Evolutionary conservation across 1,140 invertebrate genomes (phyloP), one percentile per base, ranked within the genome.

Genomic region (Elymnias hypermnestra): DNA sequence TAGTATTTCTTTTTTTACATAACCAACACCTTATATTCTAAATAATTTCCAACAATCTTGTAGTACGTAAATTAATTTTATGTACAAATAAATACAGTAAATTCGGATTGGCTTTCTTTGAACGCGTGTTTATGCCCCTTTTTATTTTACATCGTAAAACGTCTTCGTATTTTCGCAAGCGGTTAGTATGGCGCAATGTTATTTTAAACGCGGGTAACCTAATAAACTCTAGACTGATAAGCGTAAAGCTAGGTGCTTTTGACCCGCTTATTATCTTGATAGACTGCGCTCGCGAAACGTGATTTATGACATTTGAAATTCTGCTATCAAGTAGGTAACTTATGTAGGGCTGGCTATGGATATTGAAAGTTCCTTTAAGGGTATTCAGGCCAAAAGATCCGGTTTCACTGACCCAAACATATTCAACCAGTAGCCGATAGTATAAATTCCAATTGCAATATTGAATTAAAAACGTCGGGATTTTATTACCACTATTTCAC

Each of bases 341-440:
- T 72, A 60, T 48, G 62, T 65, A 59, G 53, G 49, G 45, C 53
- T 54, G 51, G 33, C 35, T 59, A 39, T 44, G 40, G 15, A 29
- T 38, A 74, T 74, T 68, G 62, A 67, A 37, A 61, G 57, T 67
- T 70, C 69, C 61, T 75, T 63, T 63, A 67, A 72, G 62, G 64
- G 59, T 57, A 79, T 73, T 72, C 58, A 71, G 73, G 66, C 44
- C 69, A 57, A 38, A 53, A 63, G 61, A 74, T 77, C 76, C 76
- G 69, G 76, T 78, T 73, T 50, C 52, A 37, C 43, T 57, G 61
- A 50, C 63, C 67, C 53, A 72, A 76, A 68, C 67, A 56, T 42
- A 26, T 44, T 51, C 38, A 35, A 40, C 50, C 44, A 31, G 22
- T 12, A 31, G 31, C 40, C 19, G 14, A 38, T 28, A 18, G 18